Percentiles rank a stretch among this genome's conserved stretches.
phyloP scores from a whole-genome alignment of 1,140 invertebrate species.

The Maconellicoccus hirsutus region DNA sequence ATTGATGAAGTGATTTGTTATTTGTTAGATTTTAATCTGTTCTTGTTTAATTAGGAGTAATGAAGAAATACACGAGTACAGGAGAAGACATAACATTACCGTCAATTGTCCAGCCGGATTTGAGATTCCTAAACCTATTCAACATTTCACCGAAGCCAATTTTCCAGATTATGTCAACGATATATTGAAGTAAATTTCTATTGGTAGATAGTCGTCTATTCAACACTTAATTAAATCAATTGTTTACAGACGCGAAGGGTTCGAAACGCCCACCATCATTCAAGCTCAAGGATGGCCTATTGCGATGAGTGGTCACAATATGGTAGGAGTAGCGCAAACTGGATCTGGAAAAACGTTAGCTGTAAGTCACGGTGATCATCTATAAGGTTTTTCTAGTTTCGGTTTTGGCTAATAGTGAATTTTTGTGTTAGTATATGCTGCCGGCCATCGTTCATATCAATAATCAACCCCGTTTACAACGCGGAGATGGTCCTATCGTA shows the following conservation, averaged over 20 bases:
- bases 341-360: slow-evolving; percentile 37
- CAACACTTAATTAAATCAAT: too few species aligned
- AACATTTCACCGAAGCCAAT: slow-evolving; percentile 64
- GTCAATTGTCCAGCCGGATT: slow-evolving; percentile 42
- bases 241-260: slow-evolving; percentile 41
- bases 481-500: slow-evolving; percentile 61
- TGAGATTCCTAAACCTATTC: slow-evolving; percentile 62
- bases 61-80: slow-evolving; percentile 26
- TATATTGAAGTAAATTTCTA: slow-evolving; percentile 33
- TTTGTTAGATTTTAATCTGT: background rate
- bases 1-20: background rate
- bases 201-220: background rate
- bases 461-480: slow-evolving; percentile 49
- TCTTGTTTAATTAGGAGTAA: slow-evolving; percentile 26
- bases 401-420: slow-evolving; percentile 32
- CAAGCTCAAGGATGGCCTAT: slow-evolving; percentile 73
- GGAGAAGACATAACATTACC: slow-evolving; percentile 35
- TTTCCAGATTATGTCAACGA: slow-evolving; percentile 64
- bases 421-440: slow-evolving; percentile 37
- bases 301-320: slow-evolving; percentile 63
- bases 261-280: slow-evolving; percentile 62
- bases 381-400: background rate
- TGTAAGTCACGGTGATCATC: too few species aligned
- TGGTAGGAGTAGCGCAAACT: slow-evolving; percentile 69
- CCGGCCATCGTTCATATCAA: slow-evolving; percentile 63